A percentile compares a stretch with the other conserved stretches of the same genome.
phyloP scores from a whole-genome alignment of 2,797 vertebrate genomes.

The Picus viridis region DNA sequence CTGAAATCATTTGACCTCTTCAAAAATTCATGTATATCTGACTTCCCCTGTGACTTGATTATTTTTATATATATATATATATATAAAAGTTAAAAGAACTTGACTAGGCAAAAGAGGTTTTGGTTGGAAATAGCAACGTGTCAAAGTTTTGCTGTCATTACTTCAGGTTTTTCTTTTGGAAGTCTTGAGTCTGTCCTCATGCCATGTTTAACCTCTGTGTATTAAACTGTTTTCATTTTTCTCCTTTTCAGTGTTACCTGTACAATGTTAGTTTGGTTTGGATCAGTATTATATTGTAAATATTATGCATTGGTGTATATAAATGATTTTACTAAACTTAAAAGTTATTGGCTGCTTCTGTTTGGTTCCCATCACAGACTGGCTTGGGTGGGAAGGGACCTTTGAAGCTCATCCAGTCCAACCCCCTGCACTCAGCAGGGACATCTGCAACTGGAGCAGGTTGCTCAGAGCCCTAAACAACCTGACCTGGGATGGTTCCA shows the following conservation, averaged over 20 bases:
- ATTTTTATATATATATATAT: not conserved
- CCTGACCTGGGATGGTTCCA: not conserved
- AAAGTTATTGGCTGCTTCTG: slow-evolving; percentile 41
- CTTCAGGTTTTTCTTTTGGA: slow-evolving; percentile 24
- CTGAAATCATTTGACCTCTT: slow-evolving; percentile 65
- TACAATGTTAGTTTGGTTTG: slow-evolving; percentile 46
- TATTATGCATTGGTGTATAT: slow-evolving; percentile 74
- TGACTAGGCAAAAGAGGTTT: slow-evolving; percentile 31
- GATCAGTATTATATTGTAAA: slow-evolving; percentile 80
- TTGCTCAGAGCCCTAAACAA: not conserved
- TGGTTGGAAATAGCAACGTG: slow-evolving; percentile 5
- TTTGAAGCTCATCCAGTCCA: not conserved
- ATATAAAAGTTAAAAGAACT: slow-evolving; percentile 6
- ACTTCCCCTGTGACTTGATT: slow-evolving; percentile 40
- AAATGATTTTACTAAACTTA: slow-evolving; percentile 79
- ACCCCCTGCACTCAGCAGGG: not conserved
- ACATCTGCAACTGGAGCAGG: not conserved
- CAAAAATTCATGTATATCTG: slow-evolving; percentile 34
- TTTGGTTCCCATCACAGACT: not conserved
- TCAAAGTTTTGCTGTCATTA: slow-evolving; percentile 29
- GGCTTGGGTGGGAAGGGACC: not conserved
- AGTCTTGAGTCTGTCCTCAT: not conserved
- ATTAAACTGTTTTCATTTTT: slow-evolving; percentile 27
- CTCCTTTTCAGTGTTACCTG: slow-evolving; percentile 56
- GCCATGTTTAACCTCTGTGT: slow-evolving; percentile 34